Evolutionary conservation across 2,797 vertebrate genomes (phyloP), one percentile per base, ranked within the genome.

Genomic region (Propithecus perrieri): DNA sequence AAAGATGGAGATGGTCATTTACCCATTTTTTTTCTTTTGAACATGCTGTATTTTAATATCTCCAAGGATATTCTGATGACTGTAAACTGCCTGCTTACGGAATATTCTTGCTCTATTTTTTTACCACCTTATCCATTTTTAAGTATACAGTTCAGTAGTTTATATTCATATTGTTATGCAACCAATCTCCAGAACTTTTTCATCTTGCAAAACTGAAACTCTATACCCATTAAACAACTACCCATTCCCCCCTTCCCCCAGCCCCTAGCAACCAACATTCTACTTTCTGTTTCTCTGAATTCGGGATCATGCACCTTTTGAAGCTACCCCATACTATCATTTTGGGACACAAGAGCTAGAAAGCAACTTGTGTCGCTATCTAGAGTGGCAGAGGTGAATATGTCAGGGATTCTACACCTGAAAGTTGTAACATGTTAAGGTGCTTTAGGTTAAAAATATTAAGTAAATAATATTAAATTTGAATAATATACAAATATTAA

Each of bases 41-140:
- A 88, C 71, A 84, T 41, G n/a, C n/a, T 79, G 35, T 67, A 85
- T 85, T 92, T 67, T 80, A 89, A 75, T 11, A 87, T 67, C 61
- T 28, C 48, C 26, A 91, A 72, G 81, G 41, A 74, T 74, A 30
- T 74, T 30, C 7, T 46, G 33, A 76, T 76, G 33, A 17, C 59
- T 79, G 18, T 69, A 61, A 96, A 78, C 46, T 76, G 35, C 38
- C 50, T 50, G 50, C 50, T 69, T 53, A 80, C 50, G 10, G 22
- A 61, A 65, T 80, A 85, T 6, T 72, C 33, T 35, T 80, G 26
- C 5, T 55, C 17, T 38, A n/a, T 65, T 65, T 72, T 94, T 80
- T 13, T 35, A 89, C 24, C 18, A 53, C 48, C 43, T 89, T 76
- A 81, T 71, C 18, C n/a, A 76, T 65, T 81, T 65, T 50, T 50